phyloP scores from a whole-genome alignment of 2,888 invertebrate species.

The Penaeus monodon region DNA sequence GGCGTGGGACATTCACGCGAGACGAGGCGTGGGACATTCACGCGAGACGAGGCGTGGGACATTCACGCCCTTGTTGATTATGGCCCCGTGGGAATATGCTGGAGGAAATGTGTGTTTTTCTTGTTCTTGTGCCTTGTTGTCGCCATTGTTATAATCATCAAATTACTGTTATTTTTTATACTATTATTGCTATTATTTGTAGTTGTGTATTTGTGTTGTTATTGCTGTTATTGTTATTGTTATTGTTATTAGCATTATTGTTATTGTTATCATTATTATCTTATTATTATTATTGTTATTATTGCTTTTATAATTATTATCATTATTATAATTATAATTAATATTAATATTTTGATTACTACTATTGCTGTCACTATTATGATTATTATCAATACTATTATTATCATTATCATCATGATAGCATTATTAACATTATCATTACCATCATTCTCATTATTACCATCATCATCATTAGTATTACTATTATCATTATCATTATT shows the following conservation, averaged over 20 bases:
- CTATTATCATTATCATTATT: neutral
- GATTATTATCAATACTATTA: neutral
- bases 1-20: too few species aligned
- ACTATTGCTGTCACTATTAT: neutral
- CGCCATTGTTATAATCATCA: too few species aligned
- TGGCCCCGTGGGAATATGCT: too few species aligned
- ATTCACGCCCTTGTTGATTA: too few species aligned
- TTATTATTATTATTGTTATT: neutral
- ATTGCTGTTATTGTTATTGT: neutral
- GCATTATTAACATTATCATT: neutral
- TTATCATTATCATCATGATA: neutral
- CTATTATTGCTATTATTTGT: neutral
- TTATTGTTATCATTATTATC: neutral
- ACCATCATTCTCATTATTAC: neutral
- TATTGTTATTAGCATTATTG: neutral
- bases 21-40: too few species aligned
- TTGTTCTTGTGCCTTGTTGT: too few species aligned
- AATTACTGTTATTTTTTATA: too few species aligned
- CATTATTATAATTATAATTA: neutral
- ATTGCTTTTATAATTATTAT: neutral
- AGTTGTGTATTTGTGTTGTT: too few species aligned
- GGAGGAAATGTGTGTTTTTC: too few species aligned
- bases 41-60: too few species aligned
- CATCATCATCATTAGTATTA: neutral
- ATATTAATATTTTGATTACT: neutral